These are phyloP conservation scores for Psilanteris sp. DNA, from an alignment of 1,140 invertebrate genomes.

Conservation along the genomic window DNA sequence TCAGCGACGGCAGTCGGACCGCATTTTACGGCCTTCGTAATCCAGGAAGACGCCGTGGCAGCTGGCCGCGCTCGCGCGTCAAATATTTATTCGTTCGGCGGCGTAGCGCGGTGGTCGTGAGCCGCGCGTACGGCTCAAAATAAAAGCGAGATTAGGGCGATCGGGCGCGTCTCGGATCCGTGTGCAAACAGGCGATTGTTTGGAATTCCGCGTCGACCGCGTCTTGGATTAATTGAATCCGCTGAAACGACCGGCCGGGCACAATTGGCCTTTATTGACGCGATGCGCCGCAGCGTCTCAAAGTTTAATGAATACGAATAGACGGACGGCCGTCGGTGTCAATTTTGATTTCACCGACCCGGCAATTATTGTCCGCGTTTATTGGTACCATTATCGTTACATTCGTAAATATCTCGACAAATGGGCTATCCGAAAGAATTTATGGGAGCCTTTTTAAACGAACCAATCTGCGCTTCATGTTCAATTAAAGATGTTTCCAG, in stretches of 20 bases:
- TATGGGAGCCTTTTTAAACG: conserved; percentile 15
- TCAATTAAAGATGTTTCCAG: conserved; percentile 10
- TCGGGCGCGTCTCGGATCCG: too few species aligned
- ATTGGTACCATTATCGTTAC: conserved; percentile 37
- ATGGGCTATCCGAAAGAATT: conserved; percentile 25
- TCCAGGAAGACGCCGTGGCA: conserved; percentile 48
- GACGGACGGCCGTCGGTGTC: conserved; percentile 28
- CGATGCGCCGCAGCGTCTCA: conserved; percentile 24
- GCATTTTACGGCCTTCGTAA: conserved; percentile 44
- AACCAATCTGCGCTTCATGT: conserved; percentile 12
- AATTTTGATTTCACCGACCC: conserved; percentile 44
- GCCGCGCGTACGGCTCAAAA: conserved; percentile 6
- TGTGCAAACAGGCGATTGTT: not conserved
- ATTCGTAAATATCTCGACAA: conserved; percentile 40
- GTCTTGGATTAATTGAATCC: conserved; percentile 32
- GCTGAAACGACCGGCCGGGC: conserved; percentile 25
- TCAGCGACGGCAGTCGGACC: conserved; percentile 17
- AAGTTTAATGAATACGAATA: conserved; percentile 47
- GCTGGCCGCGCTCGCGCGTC: conserved; percentile 29
- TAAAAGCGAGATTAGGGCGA: conserved; percentile 15
- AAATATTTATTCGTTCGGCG: conserved; percentile 54
- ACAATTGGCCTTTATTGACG: conserved; percentile 52
- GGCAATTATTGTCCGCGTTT: conserved; percentile 41
- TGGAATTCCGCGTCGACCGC: not conserved
- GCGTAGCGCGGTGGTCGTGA: not conserved